A percentile compares a stretch with the other conserved stretches of the same genome.
Evolutionary conservation across 2,797 vertebrate genomes (phyloP).

Genomic region (Cuculus canorus): DNA sequence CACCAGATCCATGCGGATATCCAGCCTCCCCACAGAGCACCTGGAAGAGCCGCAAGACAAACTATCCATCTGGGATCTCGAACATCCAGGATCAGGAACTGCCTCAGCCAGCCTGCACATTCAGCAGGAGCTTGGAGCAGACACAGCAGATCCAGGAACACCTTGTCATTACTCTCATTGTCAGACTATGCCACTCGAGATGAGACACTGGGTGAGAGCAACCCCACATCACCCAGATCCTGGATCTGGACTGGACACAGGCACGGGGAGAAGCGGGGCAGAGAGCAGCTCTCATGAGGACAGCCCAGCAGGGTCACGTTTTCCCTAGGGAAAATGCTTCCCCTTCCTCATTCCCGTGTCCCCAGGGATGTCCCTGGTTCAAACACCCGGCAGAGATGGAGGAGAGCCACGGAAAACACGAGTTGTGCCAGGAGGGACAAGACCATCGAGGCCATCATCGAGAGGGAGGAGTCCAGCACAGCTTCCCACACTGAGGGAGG

Average conservation of each 20-base stretch:
- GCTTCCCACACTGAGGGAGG: not conserved
- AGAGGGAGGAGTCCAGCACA: not conserved
- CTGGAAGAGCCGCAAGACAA: not conserved
- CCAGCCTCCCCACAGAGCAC: not conserved
- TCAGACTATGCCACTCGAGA: rapidly evolving
- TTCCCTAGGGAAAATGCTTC: not conserved
- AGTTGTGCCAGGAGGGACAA: not conserved
- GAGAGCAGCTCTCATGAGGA: not conserved
- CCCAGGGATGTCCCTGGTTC: not conserved
- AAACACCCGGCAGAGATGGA: conserved; percentile 11
- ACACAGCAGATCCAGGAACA: not conserved
- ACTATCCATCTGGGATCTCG: not conserved
- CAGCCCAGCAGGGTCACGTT: rapidly evolving
- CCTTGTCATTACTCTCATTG: not conserved
- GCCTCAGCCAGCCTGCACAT: not conserved
- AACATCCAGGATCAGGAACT: not conserved
- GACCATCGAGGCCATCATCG: not conserved
- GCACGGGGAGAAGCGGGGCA: rapidly evolving
- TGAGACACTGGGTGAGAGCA: not conserved
- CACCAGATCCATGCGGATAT: not conserved
- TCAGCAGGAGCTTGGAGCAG: not conserved
- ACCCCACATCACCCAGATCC: not conserved
- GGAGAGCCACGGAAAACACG: conserved; percentile 5
- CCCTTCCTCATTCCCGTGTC: not conserved
- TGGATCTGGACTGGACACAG: too few species aligned